A percentile compares a stretch with the other conserved stretches of the same genome.
Conservation (phyloP, 2,888 invertebrate species). For the Malachius bipustulatus region DNA sequence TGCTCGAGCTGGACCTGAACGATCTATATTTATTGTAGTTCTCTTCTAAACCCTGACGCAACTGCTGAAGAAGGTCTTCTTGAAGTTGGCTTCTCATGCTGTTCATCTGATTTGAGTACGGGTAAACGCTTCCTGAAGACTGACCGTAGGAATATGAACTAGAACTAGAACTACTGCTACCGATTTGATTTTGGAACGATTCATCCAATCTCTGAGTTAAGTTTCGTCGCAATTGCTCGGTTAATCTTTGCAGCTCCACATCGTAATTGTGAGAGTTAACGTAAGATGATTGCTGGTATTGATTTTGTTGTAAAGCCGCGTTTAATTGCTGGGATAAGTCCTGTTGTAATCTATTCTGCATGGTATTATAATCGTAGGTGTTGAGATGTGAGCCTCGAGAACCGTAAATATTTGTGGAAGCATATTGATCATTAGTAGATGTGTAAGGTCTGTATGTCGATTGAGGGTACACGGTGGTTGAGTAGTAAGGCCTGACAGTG, state of each 20-base stretch:
- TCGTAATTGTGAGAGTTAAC: conserved; percentile 22
- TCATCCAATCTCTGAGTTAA: conserved; percentile 29
- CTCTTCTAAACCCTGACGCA: conserved; percentile 31
- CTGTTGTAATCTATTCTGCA: conserved; percentile 25
- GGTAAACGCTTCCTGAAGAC: conserved; percentile 19
- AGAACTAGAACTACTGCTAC: conserved; percentile 20
- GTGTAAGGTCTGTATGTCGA: neutral
- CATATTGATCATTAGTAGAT: neutral
- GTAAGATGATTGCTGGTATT: conserved; percentile 17
- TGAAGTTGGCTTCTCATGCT: conserved; percentile 29
- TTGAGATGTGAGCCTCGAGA: conserved; percentile 17
- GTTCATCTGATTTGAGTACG: conserved; percentile 20
- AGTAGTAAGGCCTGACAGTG: neutral
- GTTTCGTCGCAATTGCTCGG: conserved; percentile 32
- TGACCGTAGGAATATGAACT: conserved; percentile 20
- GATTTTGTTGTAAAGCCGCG: conserved; percentile 21
- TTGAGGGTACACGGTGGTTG: neutral
- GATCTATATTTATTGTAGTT: conserved; percentile 25
- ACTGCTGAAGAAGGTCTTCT: conserved; percentile 28
- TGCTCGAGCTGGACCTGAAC: conserved; percentile 19
- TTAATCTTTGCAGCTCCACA: conserved; percentile 25
- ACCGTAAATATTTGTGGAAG: too few species aligned
- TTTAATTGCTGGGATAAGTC: conserved; percentile 30
- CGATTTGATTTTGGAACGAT: conserved; percentile 20
- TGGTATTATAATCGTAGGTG: conserved; percentile 16